Percentiles rank a stretch among this genome's conserved stretches.
Evolutionary conservation across 2,113 vertebrate genomes (phyloP).

Genomic region (Cepphus grylle): DNA sequence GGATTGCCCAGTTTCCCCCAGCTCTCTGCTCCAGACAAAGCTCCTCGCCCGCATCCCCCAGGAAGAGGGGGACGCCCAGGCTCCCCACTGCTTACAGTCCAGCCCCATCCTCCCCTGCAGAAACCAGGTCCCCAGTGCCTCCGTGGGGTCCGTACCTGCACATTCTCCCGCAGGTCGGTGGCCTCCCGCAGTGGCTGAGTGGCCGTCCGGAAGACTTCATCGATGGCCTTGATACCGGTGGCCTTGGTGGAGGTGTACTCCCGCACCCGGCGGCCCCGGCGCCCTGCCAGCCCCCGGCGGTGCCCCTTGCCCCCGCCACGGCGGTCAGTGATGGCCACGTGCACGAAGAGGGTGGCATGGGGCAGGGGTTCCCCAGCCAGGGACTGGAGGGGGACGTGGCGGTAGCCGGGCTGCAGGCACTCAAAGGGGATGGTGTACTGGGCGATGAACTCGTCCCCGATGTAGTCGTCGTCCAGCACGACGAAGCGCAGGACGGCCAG

Average conservation of each 20-base stretch:
- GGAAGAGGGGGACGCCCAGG: neutral
- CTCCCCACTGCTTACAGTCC: accelerated
- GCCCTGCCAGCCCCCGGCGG: conserved; percentile 85
- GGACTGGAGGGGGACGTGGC: conserved; percentile 87
- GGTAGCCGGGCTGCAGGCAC: conserved; percentile 89
- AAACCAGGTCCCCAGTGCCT: accelerated
- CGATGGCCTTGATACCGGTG: conserved; percentile 88
- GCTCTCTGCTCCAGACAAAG: neutral
- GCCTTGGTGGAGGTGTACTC: conserved; percentile 90
- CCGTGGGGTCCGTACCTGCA: conserved; percentile 74
- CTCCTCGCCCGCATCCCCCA: accelerated
- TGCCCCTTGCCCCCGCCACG: conserved; percentile 86
- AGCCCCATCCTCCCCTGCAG: accelerated
- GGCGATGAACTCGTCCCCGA: conserved; percentile 91
- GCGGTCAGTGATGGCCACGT: conserved; percentile 89
- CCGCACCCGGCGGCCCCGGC: conserved; percentile 83
- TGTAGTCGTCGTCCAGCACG: conserved; percentile 90
- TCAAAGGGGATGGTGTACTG: conserved; percentile 94
- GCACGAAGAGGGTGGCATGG: conserved; percentile 88
- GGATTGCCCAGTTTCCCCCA: neutral
- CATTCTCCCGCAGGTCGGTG: conserved; percentile 90
- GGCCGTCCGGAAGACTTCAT: conserved; percentile 88
- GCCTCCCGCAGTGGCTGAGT: conserved; percentile 89
- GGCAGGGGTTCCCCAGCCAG: conserved; percentile 85
- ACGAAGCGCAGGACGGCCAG: conserved; percentile 87